phyloP scores from a whole-genome alignment of 1,140 invertebrate genomes.

The Meloidogyne floridensis region DNA sequence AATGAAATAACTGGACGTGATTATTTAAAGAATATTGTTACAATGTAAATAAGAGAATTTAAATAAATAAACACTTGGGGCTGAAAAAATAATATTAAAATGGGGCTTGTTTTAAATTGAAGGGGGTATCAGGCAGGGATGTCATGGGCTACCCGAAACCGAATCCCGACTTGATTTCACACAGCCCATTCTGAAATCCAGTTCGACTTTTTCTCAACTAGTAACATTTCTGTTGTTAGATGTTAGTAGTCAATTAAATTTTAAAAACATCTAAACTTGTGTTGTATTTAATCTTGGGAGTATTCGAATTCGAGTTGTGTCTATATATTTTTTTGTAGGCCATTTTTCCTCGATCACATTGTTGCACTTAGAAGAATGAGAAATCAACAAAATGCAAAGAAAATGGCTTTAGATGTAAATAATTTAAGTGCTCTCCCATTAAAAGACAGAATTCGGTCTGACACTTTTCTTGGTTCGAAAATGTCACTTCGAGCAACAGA shows the following conservation, averaged over 20 bases:
- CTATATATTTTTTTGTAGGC: conserved; percentile 65
- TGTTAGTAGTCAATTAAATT: no score
- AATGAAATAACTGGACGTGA: conserved; percentile 82
- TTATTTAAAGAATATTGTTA: conserved; percentile 92
- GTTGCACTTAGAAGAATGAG: conserved; percentile 13
- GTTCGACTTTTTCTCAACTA: no score
- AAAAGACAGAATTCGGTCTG: conserved; percentile 40
- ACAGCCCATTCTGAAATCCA: no score
- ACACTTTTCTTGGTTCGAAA: conserved; percentile 44
- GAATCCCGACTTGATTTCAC: no score
- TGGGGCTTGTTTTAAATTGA: neutral
- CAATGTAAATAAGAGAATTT: conserved; percentile 70
- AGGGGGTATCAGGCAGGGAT: no score
- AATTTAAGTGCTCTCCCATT: conserved; percentile 22
- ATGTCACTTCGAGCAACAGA: conserved; percentile 43
- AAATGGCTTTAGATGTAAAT: conserved; percentile 15
- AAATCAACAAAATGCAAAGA: conserved; percentile 25
- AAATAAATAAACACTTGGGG: no score
- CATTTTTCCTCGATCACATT: conserved; percentile 93
- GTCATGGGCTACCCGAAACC: no score
- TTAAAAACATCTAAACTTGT: no score
- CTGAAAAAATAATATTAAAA: no score
- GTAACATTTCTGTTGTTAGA: no score
- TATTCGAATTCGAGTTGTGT: no score
- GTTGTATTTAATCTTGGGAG: neutral